These are phyloP conservation scores for Malacoctenus gilli DNA, from an alignment of 2,797 vertebrate species.

Conservation along the genomic window DNA sequence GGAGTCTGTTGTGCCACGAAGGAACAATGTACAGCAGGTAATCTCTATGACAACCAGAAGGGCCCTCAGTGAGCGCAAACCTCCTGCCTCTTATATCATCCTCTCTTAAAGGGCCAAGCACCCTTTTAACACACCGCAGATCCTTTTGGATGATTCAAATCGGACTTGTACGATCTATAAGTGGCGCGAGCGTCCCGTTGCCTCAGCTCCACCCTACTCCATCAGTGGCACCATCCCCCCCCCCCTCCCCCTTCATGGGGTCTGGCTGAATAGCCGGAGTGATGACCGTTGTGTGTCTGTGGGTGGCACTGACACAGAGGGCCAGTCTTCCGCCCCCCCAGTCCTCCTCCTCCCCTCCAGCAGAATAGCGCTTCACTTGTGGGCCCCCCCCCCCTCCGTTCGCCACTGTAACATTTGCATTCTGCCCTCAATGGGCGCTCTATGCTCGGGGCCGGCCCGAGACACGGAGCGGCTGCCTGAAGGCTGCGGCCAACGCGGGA, in stretches of 20 bases:
- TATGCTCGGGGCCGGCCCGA: conserved; percentile 58
- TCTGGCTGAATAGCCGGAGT: conserved; percentile 62
- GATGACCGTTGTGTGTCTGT: conserved; percentile 74
- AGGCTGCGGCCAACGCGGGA: conserved; percentile 41
- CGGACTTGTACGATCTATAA: too few relatives aligned
- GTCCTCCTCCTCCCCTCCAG: conserved; percentile 66
- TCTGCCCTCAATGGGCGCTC: conserved; percentile 71
- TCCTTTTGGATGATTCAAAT: too few relatives aligned
- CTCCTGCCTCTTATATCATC: too few relatives aligned
- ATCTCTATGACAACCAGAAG: too few relatives aligned
- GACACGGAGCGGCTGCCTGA: conserved; percentile 53
- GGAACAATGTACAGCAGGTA: too few relatives aligned
- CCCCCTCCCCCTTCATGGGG: conserved; percentile 56
- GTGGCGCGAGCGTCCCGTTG: conserved; percentile 22
- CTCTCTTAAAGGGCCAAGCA: too few relatives aligned
- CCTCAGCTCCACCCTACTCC: conserved; percentile 36
- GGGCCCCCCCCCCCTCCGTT: conserved; percentile 66
- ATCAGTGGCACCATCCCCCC: conserved; percentile 25
- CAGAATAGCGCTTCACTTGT: conserved; percentile 74
- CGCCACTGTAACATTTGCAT: conserved; percentile 79
- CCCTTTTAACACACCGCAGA: too few relatives aligned
- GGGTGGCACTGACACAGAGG: conserved; percentile 77
- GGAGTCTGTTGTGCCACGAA: too few relatives aligned
- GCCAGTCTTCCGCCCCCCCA: conserved; percentile 69
- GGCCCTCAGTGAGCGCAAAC: too few relatives aligned